These are phyloP conservation scores for Nannobrachium achirus DNA, from an alignment of 2,113 vertebrate species.

Conservation along the genomic window DNA sequence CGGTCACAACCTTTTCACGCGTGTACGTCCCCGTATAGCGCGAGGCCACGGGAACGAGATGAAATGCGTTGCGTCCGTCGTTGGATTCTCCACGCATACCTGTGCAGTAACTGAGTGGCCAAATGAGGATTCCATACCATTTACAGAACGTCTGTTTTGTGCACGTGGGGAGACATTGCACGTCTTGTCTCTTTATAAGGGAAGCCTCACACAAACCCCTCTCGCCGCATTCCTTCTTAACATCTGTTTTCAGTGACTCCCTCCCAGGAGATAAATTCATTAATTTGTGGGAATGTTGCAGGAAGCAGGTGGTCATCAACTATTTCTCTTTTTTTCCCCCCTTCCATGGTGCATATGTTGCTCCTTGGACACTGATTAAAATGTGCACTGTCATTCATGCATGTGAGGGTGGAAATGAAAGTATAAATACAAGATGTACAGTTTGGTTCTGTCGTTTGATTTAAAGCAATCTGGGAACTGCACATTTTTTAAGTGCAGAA, in stretches of 20 bases:
- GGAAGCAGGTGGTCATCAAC: conserved; percentile 62
- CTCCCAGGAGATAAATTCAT: conserved; percentile 65
- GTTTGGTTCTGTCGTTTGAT: no score
- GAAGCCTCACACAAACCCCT: not conserved
- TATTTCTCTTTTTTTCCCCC: conserved; percentile 14
- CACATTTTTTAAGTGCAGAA: no score
- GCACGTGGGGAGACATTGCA: not conserved
- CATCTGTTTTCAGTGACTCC: conserved; percentile 64
- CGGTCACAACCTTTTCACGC: not conserved
- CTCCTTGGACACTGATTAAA: not conserved
- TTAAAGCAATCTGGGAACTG: no score
- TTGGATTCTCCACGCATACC: not conserved
- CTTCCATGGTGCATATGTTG: not conserved
- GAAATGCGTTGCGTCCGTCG: not conserved
- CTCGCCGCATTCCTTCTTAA: conserved; percentile 30
- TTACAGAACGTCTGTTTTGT: not conserved
- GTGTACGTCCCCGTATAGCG: not conserved
- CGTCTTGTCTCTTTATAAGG: conserved; percentile 4
- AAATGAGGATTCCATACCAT: not conserved
- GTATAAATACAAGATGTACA: no score
- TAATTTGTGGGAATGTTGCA: conserved; percentile 56
- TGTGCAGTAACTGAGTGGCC: not conserved
- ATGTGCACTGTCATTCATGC: not conserved
- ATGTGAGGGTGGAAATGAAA: no score
- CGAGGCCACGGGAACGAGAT: not conserved